Evolutionary conservation across 1,140 invertebrate species (phyloP).

Genomic region (Trachelipus rathkii): DNA sequence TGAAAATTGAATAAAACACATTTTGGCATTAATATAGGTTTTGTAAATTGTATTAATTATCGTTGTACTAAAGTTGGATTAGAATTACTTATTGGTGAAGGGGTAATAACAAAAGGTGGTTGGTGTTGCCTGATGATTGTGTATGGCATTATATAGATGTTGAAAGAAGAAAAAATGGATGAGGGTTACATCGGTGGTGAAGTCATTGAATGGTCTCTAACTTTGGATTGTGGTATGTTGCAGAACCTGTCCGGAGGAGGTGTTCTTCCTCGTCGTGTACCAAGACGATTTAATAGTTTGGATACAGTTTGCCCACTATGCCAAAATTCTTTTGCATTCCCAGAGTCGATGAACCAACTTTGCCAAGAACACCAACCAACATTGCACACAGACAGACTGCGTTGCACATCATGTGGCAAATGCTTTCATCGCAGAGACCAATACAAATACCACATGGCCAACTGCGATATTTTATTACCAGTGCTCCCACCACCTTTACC

Average conservation of each 20-base stretch:
- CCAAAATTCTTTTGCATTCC: conserved; percentile 38
- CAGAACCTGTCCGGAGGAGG: conserved; percentile 34
- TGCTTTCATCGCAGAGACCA: conserved; percentile 39
- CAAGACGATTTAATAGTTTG: conserved; percentile 31
- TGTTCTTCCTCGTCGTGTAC: conserved; percentile 35
- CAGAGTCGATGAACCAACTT: conserved; percentile 40
- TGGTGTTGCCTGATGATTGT: no score
- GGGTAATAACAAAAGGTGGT: no score
- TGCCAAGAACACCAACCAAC: conserved; percentile 38
- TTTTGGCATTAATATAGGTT: no score
- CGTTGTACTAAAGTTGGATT: no score
- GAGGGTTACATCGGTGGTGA: no score
- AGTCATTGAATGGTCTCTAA: not conserved
- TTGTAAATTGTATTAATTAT: no score
- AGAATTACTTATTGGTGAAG: no score
- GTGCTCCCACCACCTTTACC: not conserved
- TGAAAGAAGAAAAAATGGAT: no score
- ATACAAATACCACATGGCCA: conserved; percentile 38
- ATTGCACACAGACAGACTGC: conserved; percentile 31
- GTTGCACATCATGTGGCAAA: conserved; percentile 34
- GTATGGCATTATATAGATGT: no score
- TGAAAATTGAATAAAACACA: no score
- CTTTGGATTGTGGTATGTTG: conserved; percentile 29
- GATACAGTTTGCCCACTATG: conserved; percentile 40
- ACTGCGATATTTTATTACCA: conserved; percentile 21